Percentiles rank a stretch among this genome's conserved stretches.
These are phyloP conservation scores for Tuberolachnus salignus DNA, from an alignment of 2,888 invertebrate genomes.

Conservation along the genomic window DNA sequence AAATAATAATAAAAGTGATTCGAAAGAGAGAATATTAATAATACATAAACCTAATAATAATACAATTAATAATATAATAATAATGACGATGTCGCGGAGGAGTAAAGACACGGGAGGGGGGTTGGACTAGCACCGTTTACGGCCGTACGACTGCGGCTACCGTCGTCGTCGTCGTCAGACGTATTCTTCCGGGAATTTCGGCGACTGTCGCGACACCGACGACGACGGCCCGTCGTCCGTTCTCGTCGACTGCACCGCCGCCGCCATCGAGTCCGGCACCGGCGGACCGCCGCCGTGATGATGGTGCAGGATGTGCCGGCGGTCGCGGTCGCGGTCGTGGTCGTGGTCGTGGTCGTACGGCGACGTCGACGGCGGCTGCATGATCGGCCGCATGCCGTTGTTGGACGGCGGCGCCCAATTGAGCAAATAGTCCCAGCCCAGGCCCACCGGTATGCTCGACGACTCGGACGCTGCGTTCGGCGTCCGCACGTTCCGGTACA, in stretches of 20 bases:
- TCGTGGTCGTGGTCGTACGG: conserved; percentile 35
- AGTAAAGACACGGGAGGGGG: neutral
- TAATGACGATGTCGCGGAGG: neutral
- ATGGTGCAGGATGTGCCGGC: conserved; percentile 5
- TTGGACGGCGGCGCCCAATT: conserved; percentile 91
- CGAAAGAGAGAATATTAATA: conserved; percentile 16
- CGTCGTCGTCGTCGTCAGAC: conserved; percentile 48
- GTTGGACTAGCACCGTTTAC: conserved; percentile 35
- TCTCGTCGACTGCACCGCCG: conserved; percentile 48
- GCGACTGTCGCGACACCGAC: conserved; percentile 61
- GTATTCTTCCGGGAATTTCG: conserved; percentile 58
- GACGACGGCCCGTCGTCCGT: conserved; percentile 63
- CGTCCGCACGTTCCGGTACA: conserved; percentile 71
- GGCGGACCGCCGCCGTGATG: conserved; percentile 13
- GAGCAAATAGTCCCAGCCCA: conserved; percentile 92
- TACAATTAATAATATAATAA: neutral
- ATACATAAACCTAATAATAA: neutral
- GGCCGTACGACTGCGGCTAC: neutral
- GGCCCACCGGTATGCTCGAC: conserved; percentile 71
- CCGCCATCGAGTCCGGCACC: neutral
- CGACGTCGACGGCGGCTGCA: conserved; percentile 39
- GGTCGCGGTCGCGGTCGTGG: conserved; percentile 22
- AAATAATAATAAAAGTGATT: conserved; percentile 26
- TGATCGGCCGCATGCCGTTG: conserved; percentile 67
- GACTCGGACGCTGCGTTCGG: conserved; percentile 81